Base-by-base conservation (phyloP, 1,140 invertebrate genomes). In the Saccostrea glomerata region DNA sequence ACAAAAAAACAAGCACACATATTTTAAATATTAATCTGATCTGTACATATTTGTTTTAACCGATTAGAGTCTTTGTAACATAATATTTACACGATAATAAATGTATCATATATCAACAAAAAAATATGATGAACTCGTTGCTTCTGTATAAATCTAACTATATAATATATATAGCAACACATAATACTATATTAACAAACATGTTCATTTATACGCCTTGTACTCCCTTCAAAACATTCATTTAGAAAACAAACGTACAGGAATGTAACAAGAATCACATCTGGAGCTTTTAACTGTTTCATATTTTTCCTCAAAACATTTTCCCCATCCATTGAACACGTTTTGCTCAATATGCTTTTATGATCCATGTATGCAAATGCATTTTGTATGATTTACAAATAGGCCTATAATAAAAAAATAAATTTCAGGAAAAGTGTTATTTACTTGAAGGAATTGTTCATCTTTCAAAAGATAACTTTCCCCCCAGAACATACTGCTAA, bases 1-100 rank as follows among this genome's bases (percentile, higher is more conserved):
- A 36, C 23, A 77, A 15, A 36, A 36, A 77, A 77, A 77, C 70
- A 77, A 25, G 30, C 58, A 63, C 58, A 63, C 30, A 77, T 30
- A 25, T 77, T 15, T 77, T 77, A 77, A 40, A 77, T 77, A 77
- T 77, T 77, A 77, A 77, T 77, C 70, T 30, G 70, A 77, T 77
- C 23, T 30, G 25, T 77, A 77, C 70, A 77, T 77, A 63, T 77
- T 77, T 25, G 70, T 30, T 36, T 77, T 30, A 77, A 77, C 70
- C 12, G 25, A 77, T 77, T 77, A 30, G 25, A 66, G 23, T 66
- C 30, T 36, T 36, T 36, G 23, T 30, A 77, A 77, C 70, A 77
- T 30, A 77, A 20, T 77, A 77, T 77, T 77, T 77, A 77, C 70
- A 77, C 15, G 25, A 77, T 77, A 77, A 77, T 77, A 77, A 17